Conservation (phyloP, 1,140 invertebrate species). For the Sesamia nonagrioides region DNA sequence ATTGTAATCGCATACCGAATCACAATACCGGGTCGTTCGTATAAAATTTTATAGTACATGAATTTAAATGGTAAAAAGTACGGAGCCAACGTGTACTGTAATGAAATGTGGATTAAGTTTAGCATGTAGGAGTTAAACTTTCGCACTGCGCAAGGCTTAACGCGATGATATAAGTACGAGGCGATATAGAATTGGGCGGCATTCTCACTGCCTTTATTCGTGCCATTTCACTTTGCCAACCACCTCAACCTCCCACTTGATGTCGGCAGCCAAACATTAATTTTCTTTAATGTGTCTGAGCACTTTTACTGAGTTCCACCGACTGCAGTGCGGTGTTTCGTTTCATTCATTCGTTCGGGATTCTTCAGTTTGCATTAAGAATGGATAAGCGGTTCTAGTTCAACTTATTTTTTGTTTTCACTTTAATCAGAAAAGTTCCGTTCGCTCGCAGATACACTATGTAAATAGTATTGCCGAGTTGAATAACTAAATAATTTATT, state of each 20-base stretch:
- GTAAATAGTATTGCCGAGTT: conserved; percentile 43
- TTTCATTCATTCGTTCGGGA: conserved; percentile 81
- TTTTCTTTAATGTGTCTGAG: conserved; percentile 87
- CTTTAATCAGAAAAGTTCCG: conserved; percentile 79
- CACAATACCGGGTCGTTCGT: conserved; percentile 40
- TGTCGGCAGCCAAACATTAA: conserved; percentile 85
- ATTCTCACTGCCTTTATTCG: conserved; percentile 74
- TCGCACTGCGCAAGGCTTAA: conserved; percentile 68
- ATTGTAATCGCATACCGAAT: conserved; percentile 53
- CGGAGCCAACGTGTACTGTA: conserved; percentile 52
- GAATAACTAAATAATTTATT: conserved; percentile 49
- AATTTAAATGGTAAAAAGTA: conserved; percentile 60
- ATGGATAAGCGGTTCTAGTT: conserved; percentile 75
- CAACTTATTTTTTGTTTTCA: conserved; percentile 79
- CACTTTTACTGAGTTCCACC: conserved; percentile 79
- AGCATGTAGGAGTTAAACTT: conserved; percentile 61
- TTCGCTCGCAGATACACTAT: conserved; percentile 56
- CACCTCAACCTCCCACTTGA: conserved; percentile 81
- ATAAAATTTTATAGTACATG: conserved; percentile 61
- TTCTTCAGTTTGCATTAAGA: conserved; percentile 81
- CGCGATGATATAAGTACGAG: conserved; percentile 74
- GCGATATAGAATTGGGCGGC: conserved; percentile 79
- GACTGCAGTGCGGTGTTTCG: conserved; percentile 84
- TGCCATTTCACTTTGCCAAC: conserved; percentile 84
- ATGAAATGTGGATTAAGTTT: conserved; percentile 74